Percentiles rank a stretch among this genome's conserved stretches.
Conservation (phyloP, 2,888 invertebrate genomes). For the Boloria euphrosyne region DNA sequence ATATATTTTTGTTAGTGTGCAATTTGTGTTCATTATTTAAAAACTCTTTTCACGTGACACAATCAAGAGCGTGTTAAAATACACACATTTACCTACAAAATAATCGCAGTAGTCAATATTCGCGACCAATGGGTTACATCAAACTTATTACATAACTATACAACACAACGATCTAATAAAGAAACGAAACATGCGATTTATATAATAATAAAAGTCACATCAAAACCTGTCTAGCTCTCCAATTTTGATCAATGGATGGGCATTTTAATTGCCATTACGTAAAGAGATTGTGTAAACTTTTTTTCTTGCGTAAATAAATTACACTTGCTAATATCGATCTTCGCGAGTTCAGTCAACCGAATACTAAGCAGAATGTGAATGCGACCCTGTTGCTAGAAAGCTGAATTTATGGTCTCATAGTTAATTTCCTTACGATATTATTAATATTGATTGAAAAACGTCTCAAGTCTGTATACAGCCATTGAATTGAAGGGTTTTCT, state of each 20-base stretch:
- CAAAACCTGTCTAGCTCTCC: constrained; percentile 19
- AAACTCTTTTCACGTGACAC: too few relatives aligned
- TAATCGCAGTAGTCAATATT: too few relatives aligned
- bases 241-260: constrained; percentile 14
- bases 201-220: constrained; percentile 16
- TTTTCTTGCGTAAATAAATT: constrained; percentile 35
- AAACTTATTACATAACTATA: not conserved
- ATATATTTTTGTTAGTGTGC: too few relatives aligned
- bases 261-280: constrained; percentile 7
- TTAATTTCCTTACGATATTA: too few relatives aligned
- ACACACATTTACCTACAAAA: too few relatives aligned
- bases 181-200: not conserved
- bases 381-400: too few relatives aligned
- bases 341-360: constrained; percentile 18
- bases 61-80: too few relatives aligned
- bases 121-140: too few relatives aligned
- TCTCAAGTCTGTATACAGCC: too few relatives aligned
- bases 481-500: constrained; percentile 21
- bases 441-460: too few relatives aligned
- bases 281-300: constrained; percentile 28
- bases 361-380: constrained; percentile 5
- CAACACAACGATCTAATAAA: not conserved
- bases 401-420: too few relatives aligned
- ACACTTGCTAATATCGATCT: constrained; percentile 34
- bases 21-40: too few relatives aligned